Conservation (phyloP, 2,113 vertebrate species). For the Takifugu bimaculatus region DNA sequence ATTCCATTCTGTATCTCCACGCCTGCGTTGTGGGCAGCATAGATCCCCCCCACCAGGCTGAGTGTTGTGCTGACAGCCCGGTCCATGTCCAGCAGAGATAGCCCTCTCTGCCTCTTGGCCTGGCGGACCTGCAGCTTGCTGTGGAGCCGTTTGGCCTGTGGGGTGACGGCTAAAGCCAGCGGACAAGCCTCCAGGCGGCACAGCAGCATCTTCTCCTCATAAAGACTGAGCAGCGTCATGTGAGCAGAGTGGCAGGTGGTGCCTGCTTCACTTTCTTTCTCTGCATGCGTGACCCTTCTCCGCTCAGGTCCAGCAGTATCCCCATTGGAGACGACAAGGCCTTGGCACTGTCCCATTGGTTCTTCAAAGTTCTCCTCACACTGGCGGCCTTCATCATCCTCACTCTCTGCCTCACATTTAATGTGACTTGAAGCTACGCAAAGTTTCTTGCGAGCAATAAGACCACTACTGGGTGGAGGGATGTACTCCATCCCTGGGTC, state of each 20-base stretch:
- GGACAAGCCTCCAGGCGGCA: slow-evolving; percentile 86
- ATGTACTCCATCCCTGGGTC: slow-evolving; percentile 93
- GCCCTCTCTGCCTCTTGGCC: slow-evolving; percentile 86
- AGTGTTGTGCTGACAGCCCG: slow-evolving; percentile 84
- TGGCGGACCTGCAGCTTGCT: slow-evolving; percentile 89
- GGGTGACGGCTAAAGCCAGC: slow-evolving; percentile 82
- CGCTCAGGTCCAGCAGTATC: slow-evolving; percentile 47
- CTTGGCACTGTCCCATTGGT: not conserved
- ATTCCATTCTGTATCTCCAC: slow-evolving; percentile 46
- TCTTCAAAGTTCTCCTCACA: slow-evolving; percentile 74
- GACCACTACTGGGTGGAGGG: slow-evolving; percentile 74
- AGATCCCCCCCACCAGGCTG: slow-evolving; percentile 87
- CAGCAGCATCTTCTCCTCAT: slow-evolving; percentile 88
- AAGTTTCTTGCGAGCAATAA: slow-evolving; percentile 79
- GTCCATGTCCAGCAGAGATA: slow-evolving; percentile 90
- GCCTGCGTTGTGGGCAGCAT: slow-evolving; percentile 76
- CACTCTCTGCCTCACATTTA: slow-evolving; percentile 90
- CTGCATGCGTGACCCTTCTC: slow-evolving; percentile 34
- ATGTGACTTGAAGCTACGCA: slow-evolving; percentile 79
- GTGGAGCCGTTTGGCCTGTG: slow-evolving; percentile 85
- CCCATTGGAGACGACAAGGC: slow-evolving; percentile 43
- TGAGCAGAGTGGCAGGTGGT: slow-evolving; percentile 27
- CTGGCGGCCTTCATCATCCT: slow-evolving; percentile 81
- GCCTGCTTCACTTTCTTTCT: not conserved
- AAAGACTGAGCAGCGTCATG: slow-evolving; percentile 79